These are phyloP conservation scores for Auanema freiburgensis DNA, from an alignment of 2,888 invertebrate genomes.

Conservation along the genomic window DNA sequence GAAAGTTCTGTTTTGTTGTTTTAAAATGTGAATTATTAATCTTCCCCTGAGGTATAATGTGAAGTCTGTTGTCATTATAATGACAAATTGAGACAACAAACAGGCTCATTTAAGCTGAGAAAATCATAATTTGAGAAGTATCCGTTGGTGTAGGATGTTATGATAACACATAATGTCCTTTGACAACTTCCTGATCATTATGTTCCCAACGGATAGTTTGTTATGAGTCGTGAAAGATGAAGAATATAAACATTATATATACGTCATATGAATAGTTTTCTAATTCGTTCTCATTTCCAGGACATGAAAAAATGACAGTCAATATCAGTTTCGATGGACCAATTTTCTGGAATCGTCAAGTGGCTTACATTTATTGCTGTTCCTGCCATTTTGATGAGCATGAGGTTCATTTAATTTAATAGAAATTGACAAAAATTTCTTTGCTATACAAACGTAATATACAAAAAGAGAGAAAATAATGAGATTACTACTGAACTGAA, in stretches of 20 bases:
- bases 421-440: not conserved
- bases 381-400: conserved; percentile 64
- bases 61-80: no score
- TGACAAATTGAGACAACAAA: not conserved
- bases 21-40: no score
- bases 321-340: conserved; percentile 63
- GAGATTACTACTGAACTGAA: no score
- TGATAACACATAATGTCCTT: no score
- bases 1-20: no score
- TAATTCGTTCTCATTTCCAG: conserved; percentile 23
- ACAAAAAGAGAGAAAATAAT: not conserved
- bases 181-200: not conserved
- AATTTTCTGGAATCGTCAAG: conserved; percentile 64
- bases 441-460: conserved; percentile 1
- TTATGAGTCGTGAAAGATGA: not conserved
- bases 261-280: not conserved
- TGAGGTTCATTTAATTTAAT: conserved; percentile 45
- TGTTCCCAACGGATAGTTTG: not conserved
- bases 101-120: not conserved
- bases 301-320: conserved; percentile 62
- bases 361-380: conserved; percentile 63
- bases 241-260: not conserved
- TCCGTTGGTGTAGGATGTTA: no score
- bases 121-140: conserved; percentile 1
- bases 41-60: no score